Conservation (phyloP, 2,888 invertebrate genomes). For the Acanthococcus lagerstroemiae region DNA sequence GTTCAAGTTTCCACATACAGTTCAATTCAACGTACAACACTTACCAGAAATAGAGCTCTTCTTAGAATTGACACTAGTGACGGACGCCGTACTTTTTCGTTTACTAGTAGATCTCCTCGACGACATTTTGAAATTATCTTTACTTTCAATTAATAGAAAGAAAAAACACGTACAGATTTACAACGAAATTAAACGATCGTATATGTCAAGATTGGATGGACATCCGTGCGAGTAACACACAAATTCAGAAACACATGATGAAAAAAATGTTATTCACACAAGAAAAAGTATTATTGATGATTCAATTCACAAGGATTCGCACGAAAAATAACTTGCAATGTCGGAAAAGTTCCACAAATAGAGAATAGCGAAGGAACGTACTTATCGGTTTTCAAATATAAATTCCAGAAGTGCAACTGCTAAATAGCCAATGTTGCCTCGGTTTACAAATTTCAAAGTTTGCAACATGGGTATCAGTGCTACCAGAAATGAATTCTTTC, state of each 20-base stretch:
- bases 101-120: constrained; percentile 2
- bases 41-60: constrained; percentile 6
- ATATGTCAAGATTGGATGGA: not conserved
- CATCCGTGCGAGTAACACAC: not conserved
- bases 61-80: not conserved
- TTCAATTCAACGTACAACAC: not conserved
- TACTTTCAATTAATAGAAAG: not conserved
- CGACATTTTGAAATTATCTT: constrained; percentile 5
- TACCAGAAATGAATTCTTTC: too few species aligned
- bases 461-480: too few species aligned
- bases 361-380: not conserved
- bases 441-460: too few species aligned
- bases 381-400: not conserved
- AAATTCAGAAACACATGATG: too few species aligned
- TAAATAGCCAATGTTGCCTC: not conserved
- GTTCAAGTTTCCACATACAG: not conserved
- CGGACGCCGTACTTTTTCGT: constrained; percentile 16
- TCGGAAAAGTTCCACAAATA: too few species aligned
- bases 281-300: not conserved
- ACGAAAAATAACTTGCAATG: too few species aligned
- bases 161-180: not conserved
- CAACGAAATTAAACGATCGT: not conserved
- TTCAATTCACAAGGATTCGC: not conserved
- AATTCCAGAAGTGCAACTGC: not conserved
- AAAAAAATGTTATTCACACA: too few species aligned